phyloP scores from a whole-genome alignment of 2,113 vertebrate genomes.

The Rissa tridactyla region DNA sequence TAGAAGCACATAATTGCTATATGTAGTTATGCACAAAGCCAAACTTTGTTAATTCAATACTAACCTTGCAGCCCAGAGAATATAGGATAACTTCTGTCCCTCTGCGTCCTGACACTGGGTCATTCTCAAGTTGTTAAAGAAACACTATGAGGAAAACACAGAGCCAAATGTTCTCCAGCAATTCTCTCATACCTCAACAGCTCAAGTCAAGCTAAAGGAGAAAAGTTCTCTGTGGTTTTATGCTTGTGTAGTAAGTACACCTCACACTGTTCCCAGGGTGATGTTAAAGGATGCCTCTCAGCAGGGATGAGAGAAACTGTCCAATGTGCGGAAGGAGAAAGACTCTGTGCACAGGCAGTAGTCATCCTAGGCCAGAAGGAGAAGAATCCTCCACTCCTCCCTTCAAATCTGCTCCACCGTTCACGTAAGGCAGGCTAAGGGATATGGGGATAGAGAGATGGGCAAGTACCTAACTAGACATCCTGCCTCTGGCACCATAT shows the following conservation, averaged over 20 bases:
- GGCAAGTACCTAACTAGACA: background rate
- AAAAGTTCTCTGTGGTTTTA: background rate
- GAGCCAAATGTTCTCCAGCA: background rate
- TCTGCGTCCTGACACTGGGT: background rate
- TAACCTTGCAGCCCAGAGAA: background rate
- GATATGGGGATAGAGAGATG: rapidly evolving
- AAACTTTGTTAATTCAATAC: background rate
- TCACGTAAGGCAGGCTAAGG: background rate
- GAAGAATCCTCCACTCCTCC: background rate
- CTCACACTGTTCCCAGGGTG: background rate
- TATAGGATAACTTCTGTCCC: background rate
- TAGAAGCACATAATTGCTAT: background rate
- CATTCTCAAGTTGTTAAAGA: background rate
- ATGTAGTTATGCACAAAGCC: background rate
- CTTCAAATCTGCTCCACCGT: background rate
- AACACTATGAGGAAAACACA: background rate
- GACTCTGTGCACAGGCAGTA: background rate
- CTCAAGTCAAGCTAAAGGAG: background rate
- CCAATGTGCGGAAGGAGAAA: background rate
- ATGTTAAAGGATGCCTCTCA: background rate
- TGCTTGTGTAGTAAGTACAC: background rate
- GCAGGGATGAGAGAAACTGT: background rate
- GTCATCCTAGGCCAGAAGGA: background rate
- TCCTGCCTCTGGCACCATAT: background rate
- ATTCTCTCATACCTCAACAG: background rate